Evolutionary conservation across 1,140 invertebrate genomes (phyloP), one percentile per base, ranked within the genome.

Genomic region (Gonatopus flavifemur): DNA sequence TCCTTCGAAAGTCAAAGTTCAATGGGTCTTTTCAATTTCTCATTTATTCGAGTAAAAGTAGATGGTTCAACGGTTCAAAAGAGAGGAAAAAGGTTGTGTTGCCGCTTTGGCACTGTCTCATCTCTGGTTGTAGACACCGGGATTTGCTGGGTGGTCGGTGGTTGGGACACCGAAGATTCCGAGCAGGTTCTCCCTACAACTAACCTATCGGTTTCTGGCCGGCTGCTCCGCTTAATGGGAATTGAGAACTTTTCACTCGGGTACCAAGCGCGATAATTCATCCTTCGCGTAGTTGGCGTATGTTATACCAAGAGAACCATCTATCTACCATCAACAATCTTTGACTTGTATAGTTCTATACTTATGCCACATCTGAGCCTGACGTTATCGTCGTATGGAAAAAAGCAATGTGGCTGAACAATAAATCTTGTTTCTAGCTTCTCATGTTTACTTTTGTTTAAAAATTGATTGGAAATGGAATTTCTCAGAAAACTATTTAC

Each of bases 141-240:
- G 31, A n/a, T n/a, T n/a, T n/a, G n/a, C n/a, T n/a, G n/a, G n/a
- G 47, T 35, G 57, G 44, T 51, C 35, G 57, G 33, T 18, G 57
- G 51, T 59, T 35, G 35, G 48, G 45, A 38, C 57, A 55, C 43
- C 57, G 57, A 28, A 47, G 59, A 60, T 60, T 62, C 59, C 51
- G 58, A 60, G 57, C 57, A 62, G 59, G 49, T 62, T 62, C 57
- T 39, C 53, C n/a, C n/a, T n/a, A n/a, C 59, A 48, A 61, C 59
- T 66, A 67, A 72, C 61, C 67, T 70, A 70, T 70, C 64, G 61
- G 62, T 72, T 73, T 70, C 69, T 70, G 66, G 60, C 57, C 64
- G 65, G 65, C 61, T 66, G 67, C 66, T 53, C 59, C 66, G 66
- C 62, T 64, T 71, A 70, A 74, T 74, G 67, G 68, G 66, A 72